A percentile compares a stretch with the other conserved stretches of the same genome.
These are phyloP conservation scores for Percina caprodes DNA, from an alignment of 2,113 vertebrate species.

Conservation along the genomic window DNA sequence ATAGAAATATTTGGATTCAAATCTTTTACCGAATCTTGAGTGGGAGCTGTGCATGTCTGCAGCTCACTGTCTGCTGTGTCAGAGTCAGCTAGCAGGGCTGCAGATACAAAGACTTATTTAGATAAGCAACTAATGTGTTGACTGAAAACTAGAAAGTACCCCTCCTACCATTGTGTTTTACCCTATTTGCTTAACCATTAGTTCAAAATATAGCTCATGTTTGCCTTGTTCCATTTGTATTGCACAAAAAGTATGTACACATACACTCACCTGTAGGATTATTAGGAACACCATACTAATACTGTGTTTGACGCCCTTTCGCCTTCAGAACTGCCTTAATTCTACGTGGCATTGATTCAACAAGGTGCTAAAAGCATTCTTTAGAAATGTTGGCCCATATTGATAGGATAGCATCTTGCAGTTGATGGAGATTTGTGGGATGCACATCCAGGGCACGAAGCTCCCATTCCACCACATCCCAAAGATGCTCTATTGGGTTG, in stretches of 20 bases:
- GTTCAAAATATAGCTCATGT: neutral
- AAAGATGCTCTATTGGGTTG: too few relatives aligned
- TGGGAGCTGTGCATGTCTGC: neutral
- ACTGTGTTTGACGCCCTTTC: too few relatives aligned
- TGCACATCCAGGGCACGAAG: too few relatives aligned
- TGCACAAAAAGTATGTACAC: neutral
- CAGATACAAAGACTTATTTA: constrained; percentile 4
- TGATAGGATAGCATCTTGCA: too few relatives aligned
- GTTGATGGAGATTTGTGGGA: too few relatives aligned
- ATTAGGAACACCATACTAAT: too few relatives aligned
- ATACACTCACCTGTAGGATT: too few relatives aligned
- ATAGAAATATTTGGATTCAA: neutral
- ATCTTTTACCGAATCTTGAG: constrained; percentile 34
- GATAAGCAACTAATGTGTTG: neutral
- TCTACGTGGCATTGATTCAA: too few relatives aligned
- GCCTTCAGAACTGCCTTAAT: too few relatives aligned
- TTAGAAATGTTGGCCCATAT: too few relatives aligned
- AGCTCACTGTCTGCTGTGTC: constrained; percentile 1
- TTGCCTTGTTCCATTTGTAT: neutral
- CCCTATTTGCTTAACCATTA: neutral
- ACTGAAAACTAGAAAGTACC: neutral
- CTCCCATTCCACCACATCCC: too few relatives aligned
- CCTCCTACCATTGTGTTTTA: neutral
- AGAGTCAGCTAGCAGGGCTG: constrained; percentile 12
- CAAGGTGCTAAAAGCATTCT: too few relatives aligned